Base-by-base conservation (phyloP, 2,888 invertebrate species). In the Megaustenia siamemsis region DNA sequence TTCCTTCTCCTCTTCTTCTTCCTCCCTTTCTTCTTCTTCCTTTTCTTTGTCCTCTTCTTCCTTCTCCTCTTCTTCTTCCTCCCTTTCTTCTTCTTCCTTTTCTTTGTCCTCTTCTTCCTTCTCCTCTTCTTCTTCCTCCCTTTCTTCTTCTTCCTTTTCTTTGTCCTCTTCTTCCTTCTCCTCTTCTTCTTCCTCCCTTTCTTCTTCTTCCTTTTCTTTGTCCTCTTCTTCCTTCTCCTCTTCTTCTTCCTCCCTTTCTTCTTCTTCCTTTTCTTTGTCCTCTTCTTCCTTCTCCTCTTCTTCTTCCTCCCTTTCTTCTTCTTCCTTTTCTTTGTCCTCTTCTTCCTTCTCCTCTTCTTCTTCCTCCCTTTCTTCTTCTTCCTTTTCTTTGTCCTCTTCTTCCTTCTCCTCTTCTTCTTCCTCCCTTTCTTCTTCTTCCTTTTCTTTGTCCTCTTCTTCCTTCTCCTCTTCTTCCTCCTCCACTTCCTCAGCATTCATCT, bases 1-100 rank as follows among this genome's bases (percentile, higher is more conserved):
- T n/a, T n/a, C n/a, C 38, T 68, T 68, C 32, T 68, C n/a, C 56
- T 56, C n/a, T n/a, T 56, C n/a, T n/a, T 56, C n/a, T n/a, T 56
- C n/a, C 56, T 56, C n/a, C 56, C n/a, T 56, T n/a, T 56, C n/a
- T n/a, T 56, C n/a, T n/a, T 56, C n/a, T n/a, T n/a, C n/a, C n/a
- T n/a, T n/a, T n/a, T n/a, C n/a, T n/a, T n/a, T n/a, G n/a, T n/a
- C n/a, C n/a, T n/a, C n/a, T 56, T n/a, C n/a, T 56, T n/a, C n/a
- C n/a, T n/a, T 56, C n/a, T n/a, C n/a, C n/a, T n/a, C n/a, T 56
- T n/a, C n/a, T 56, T n/a, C n/a, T 56, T n/a, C n/a, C n/a, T n/a
- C n/a, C n/a, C 56, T 56, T 56, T n/a, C n/a, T 56, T n/a, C n/a
- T 56, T n/a, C n/a, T 56, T n/a, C n/a, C n/a, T n/a, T 56, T n/a